Base-by-base conservation (phyloP, 2,113 vertebrate genomes). In the Scatophagus argus region DNA sequence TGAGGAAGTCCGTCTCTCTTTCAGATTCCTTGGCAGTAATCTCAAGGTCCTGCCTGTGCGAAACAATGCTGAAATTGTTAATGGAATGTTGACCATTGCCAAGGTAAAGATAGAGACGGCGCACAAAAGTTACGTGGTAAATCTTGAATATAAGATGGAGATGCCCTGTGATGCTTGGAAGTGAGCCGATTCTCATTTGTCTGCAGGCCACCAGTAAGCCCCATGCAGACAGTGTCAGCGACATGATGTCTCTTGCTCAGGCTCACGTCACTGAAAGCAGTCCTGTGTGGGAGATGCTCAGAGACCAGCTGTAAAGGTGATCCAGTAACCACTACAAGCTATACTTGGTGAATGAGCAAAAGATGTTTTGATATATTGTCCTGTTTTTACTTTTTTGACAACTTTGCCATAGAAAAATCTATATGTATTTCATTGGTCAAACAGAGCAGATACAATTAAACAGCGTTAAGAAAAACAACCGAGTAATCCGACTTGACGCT, bases 11-110 rank as follows among this genome's bases (percentile, higher is more conserved):
- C 39, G 25, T 47, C 9, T 74, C 3, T 84, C 3, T 71, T 62
- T 55, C 80, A 99, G 97, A 84, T 99, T 98, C 89, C 92, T 99
- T 77, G 96, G 95, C 81, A 95, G 93, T 81, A 97, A 95, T 61
- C 95, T 99, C 82, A 94, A 91, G 85, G 87, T 98, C 76, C 88
- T 99, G 62, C 97, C 97, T 61, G 95, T 95, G 64, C 95, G 95
- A 82, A 98, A 95, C 87, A 83, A 87, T 81, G 80, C 79, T 47
- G 96, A 99, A 72, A 88, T 93, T 11, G 82, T 96, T 62, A 96
- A 95, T 85, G 95, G 96, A 77, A 98, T 99, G 95, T 85, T 97
- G 65, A 95, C 94, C 13, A 93, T 99, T 77, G 96, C 96, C 49
- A 98, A 97, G 95, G 98, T 98, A 93, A 94, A 91, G 56, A 59